Conservation (phyloP, 2,888 invertebrate genomes). For the Buathra laborator region DNA sequence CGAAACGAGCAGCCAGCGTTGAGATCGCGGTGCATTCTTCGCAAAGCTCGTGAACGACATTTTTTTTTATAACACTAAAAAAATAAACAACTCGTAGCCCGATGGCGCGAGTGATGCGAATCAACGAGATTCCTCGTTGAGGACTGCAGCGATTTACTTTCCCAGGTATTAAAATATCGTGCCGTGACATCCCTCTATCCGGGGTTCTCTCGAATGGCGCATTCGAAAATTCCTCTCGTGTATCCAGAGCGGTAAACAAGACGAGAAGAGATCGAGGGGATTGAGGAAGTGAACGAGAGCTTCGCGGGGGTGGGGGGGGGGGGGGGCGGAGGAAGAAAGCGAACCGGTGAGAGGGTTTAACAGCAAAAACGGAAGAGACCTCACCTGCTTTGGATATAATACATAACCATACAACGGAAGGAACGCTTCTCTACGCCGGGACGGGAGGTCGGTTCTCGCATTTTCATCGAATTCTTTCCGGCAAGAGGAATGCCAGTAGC, state of each 20-base stretch:
- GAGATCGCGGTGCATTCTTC: conserved; percentile 1
- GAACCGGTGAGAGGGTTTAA: conserved; percentile 67
- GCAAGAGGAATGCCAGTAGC: conserved; percentile 69
- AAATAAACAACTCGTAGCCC: conserved; percentile 7
- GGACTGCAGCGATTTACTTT: conserved; percentile 78
- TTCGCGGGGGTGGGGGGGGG: conserved; percentile 23
- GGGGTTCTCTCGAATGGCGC: conserved; percentile 65
- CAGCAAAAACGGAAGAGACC: conserved; percentile 63
- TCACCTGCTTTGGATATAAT: conserved; percentile 65
- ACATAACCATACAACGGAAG: conserved; percentile 27
- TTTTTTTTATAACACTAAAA: not conserved
- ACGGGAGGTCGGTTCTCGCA: conserved; percentile 72
- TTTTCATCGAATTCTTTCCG: conserved; percentile 79
- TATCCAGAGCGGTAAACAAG: conserved; percentile 57
- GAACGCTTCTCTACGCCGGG: conserved; percentile 61
- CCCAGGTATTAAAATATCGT: conserved; percentile 81
- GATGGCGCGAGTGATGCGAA: conserved; percentile 25
- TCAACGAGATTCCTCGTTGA: conserved; percentile 74
- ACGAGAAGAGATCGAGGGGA: conserved; percentile 58
- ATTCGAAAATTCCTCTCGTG: conserved; percentile 68
- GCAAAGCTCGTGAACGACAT: not conserved
- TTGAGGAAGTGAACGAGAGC: conserved; percentile 34
- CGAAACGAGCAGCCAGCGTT: not conserved
- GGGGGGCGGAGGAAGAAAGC: conserved; percentile 24
- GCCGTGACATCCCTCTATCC: conserved; percentile 54